Conservation (phyloP, 2,888 invertebrate species). For the Exephanes ischioxanthus region DNA sequence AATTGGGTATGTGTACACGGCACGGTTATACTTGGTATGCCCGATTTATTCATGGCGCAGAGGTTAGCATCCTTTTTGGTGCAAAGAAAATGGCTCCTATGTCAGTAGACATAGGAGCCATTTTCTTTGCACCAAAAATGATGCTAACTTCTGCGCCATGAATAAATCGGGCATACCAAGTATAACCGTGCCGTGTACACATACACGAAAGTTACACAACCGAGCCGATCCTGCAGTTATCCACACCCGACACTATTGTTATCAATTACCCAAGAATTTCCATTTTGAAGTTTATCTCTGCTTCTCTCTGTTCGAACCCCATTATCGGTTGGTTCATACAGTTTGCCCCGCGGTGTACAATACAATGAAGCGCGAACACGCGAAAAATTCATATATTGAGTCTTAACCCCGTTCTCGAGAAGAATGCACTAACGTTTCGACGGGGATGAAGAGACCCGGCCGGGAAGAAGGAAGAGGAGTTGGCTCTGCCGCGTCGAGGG, state of each 20-base stretch:
- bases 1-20: too few relatives aligned
- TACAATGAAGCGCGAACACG: background rate
- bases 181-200: too few relatives aligned
- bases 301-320: too few relatives aligned
- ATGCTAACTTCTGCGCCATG: background rate
- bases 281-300: background rate
- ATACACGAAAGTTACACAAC: too few relatives aligned
- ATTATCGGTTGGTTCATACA: too few relatives aligned
- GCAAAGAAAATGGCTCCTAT: too few relatives aligned
- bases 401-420: constrained; percentile 73
- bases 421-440: constrained; percentile 66
- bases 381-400: constrained; percentile 71
- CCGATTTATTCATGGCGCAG: too few relatives aligned
- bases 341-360: too few relatives aligned
- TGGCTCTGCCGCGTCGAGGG: background rate
- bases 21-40: too few relatives aligned
- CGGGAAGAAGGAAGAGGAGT: constrained; percentile 14
- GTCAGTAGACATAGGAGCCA: background rate
- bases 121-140: background rate
- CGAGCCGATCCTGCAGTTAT: too few relatives aligned
- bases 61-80: too few relatives aligned
- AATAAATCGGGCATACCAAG: background rate
- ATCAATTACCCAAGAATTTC: background rate
- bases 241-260: too few relatives aligned
- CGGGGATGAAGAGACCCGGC: background rate